Conservation (phyloP, 2,888 invertebrate genomes). For the Melanargia galathea region DNA sequence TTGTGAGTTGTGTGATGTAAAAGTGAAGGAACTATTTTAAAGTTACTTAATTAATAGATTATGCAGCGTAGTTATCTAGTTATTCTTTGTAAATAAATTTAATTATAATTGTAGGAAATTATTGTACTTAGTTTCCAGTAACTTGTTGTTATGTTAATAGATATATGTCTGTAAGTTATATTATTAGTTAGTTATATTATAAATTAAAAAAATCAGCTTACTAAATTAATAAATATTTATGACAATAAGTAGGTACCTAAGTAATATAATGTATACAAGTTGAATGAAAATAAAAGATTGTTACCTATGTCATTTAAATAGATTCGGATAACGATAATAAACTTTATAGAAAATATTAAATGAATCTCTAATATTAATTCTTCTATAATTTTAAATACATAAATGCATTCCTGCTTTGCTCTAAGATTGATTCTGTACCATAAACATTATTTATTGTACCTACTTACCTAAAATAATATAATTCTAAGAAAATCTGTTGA, state of each 20-base stretch:
- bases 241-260: neutral
- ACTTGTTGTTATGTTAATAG: too few relatives aligned
- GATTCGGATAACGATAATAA: neutral
- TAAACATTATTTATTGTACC: too few relatives aligned
- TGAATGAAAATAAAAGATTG: neutral
- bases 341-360: neutral
- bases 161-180: too few relatives aligned
- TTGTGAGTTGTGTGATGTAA: neutral
- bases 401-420: neutral
- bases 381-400: too few relatives aligned
- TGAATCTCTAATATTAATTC: too few relatives aligned
- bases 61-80: too few relatives aligned
- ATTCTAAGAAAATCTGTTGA: neutral
- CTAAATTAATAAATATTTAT: neutral
- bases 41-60: neutral
- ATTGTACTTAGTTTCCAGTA: neutral
- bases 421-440: neutral
- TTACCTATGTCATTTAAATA: neutral
- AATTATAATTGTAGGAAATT: too few relatives aligned
- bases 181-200: too few relatives aligned
- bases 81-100: too few relatives aligned
- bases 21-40: neutral
- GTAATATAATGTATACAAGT: neutral
- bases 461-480: too few relatives aligned
- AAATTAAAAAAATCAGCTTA: too few relatives aligned